phyloP scores from a whole-genome alignment of 1,140 invertebrate genomes.

The Penaeus chinensis region DNA sequence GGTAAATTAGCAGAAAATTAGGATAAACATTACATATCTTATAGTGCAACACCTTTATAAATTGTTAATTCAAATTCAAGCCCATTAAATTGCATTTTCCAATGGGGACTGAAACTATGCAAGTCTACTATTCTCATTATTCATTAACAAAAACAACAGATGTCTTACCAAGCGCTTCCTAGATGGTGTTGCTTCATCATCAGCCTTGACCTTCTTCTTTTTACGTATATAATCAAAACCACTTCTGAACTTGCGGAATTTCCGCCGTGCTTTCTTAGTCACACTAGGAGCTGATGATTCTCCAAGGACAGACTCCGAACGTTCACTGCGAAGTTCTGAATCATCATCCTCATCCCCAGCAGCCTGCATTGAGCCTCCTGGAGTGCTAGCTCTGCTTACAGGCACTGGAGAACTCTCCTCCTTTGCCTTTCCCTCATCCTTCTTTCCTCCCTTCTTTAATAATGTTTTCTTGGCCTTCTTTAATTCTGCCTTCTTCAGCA shows the following conservation, averaged over 20 bases:
- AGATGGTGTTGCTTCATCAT: conserved; percentile 56
- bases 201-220: conserved; percentile 76
- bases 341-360: conserved; percentile 71
- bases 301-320: conserved; percentile 48
- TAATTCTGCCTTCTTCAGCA: conserved; percentile 43
- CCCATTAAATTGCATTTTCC: not conserved
- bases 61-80: too few species aligned
- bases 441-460: conserved; percentile 62
- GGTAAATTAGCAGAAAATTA: not conserved
- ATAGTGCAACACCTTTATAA: too few species aligned
- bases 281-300: conserved; percentile 41
- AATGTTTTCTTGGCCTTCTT: conserved; percentile 49
- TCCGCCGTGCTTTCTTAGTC: conserved; percentile 55
- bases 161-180: conserved; percentile 53
- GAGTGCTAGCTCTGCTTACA: conserved; percentile 47
- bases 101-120: not conserved
- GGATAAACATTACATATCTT: too few species aligned
- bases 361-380: conserved; percentile 57
- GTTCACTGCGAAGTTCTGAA: conserved; percentile 57
- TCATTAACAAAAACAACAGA: not conserved
- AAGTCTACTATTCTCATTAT: too few species aligned
- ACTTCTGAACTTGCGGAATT: conserved; percentile 75
- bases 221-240: conserved; percentile 91
- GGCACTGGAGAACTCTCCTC: conserved; percentile 33
- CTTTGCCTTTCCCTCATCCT: conserved; percentile 64